Evolutionary conservation across 2,888 invertebrate genomes (phyloP), one percentile per base, ranked within the genome.

Genomic region (Aleiodes testaceus): DNA sequence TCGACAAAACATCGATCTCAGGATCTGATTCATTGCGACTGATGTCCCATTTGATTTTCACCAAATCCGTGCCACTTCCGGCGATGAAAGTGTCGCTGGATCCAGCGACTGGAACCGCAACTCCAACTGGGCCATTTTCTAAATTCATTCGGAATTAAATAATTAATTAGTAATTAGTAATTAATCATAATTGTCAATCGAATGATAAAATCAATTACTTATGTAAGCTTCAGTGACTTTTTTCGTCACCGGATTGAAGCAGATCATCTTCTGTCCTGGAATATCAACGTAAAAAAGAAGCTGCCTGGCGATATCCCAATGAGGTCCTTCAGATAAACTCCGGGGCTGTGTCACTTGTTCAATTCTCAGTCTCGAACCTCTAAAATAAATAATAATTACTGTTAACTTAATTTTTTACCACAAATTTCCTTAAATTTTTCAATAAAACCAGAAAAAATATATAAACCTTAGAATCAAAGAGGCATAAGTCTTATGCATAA

Each of bases 271-370:
- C 69, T 90, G 89, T 0, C 79, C 86, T 0, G 77, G 71, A 74
- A 92, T 91, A 77, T 92, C 92, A 1, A 92, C 92, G 86, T 90
- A 92, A 78, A 90, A 92, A 0, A 92, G 88, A 0, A 89, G 89
- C 74, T 90, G 89, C 70, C 89, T 89, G 1, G 79, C 77, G 1
- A 85, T 81, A 7, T 91, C 89, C 91, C 92, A 92, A 79, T 91
- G 90, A 0, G 92, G 92, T 0, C 92, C 92, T 83, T 92, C 92
- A 7, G 89, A 89, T 70, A 92, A 91, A 4, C 78, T 81, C 0
- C 88, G 87, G 26, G 79, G 72, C 9, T 73, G 66, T 2, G 76
- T 63, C 1, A 81, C 11, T 52, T 67, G 71, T 61, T 79, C 74
- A 18, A 81, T 47, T 12, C 18, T 14, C 18, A 59, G 16, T 6